Conservation (phyloP, 1,140 invertebrate genomes). For the Littorina saxatilis region DNA sequence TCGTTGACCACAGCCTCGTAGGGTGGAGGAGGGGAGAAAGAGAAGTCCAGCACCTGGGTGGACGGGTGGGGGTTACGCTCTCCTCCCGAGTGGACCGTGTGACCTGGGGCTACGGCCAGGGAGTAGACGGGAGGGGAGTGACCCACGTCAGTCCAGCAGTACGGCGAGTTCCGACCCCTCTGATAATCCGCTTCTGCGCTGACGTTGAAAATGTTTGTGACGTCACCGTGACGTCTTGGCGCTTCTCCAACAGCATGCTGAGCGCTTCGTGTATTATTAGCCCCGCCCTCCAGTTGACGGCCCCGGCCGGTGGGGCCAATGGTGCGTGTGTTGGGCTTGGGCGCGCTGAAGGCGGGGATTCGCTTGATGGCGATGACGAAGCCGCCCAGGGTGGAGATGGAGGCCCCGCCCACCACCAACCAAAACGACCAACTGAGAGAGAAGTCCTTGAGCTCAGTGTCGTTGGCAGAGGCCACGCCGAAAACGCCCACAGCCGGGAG, state of each 20-base stretch:
- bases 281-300: too few relatives aligned
- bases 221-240: background rate
- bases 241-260: background rate
- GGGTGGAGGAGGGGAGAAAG: conserved; percentile 8
- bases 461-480: background rate
- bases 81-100: background rate
- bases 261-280: background rate
- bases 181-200: background rate
- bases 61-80: background rate
- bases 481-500: conserved; percentile 11
- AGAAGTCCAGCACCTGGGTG: conserved; percentile 7
- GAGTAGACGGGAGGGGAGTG: conserved; percentile 18
- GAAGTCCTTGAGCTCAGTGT: background rate
- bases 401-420: conserved; percentile 34
- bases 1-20: conserved; percentile 14
- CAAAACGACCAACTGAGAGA: conserved; percentile 30
- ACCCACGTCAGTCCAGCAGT: background rate
- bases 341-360: background rate
- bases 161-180: background rate
- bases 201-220: conserved; percentile 7
- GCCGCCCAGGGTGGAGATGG: conserved; percentile 9
- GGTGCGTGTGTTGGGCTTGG: conserved; percentile 10
- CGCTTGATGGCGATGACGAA: conserved; percentile 19
- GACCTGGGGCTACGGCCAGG: background rate
- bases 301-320: background rate